These are phyloP conservation scores for Sebastes cheni DNA, from an alignment of 2,797 vertebrate species.

Conservation along the genomic window DNA sequence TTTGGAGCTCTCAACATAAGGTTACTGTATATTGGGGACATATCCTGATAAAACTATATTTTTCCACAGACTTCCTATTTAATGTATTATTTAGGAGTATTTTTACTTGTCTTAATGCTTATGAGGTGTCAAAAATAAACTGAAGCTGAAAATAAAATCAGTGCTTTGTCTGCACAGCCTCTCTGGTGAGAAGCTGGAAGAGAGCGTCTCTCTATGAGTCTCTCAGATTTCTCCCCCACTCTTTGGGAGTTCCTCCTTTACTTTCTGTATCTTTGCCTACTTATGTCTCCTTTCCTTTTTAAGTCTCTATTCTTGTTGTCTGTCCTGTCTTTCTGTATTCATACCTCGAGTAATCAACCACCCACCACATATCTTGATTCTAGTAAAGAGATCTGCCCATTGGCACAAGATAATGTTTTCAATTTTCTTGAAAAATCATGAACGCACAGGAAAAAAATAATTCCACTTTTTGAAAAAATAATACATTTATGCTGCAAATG, in stretches of 20 bases:
- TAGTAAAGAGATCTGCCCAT: not conserved
- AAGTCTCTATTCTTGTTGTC: not conserved
- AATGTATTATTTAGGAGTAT: constrained; percentile 16
- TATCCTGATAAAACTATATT: not conserved
- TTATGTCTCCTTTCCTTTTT: not conserved
- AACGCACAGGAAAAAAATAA: not conserved
- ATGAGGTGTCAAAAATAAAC: constrained; percentile 18
- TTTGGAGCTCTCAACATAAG: not conserved
- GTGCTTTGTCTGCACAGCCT: not conserved
- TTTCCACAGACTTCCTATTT: not conserved
- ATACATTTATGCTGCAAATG: not conserved
- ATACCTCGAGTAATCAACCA: not conserved
- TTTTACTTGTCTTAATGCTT: constrained; percentile 3
- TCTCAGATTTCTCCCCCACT: constrained; percentile 12
- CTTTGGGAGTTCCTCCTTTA: constrained; percentile 17
- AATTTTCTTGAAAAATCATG: not conserved
- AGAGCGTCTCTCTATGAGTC: not conserved
- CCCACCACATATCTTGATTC: not conserved
- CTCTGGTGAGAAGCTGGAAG: constrained; percentile 12
- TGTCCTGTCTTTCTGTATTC: constrained; percentile 10
- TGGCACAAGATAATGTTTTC: not conserved
- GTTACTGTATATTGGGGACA: not conserved
- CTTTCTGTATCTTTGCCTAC: not conserved
- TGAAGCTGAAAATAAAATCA: constrained; percentile 17
- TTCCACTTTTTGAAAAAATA: not conserved